Percentiles rank a stretch among this genome's conserved stretches.
phyloP scores from a whole-genome alignment of 2,797 vertebrate species.

The Lepilemur septentrionalis region DNA sequence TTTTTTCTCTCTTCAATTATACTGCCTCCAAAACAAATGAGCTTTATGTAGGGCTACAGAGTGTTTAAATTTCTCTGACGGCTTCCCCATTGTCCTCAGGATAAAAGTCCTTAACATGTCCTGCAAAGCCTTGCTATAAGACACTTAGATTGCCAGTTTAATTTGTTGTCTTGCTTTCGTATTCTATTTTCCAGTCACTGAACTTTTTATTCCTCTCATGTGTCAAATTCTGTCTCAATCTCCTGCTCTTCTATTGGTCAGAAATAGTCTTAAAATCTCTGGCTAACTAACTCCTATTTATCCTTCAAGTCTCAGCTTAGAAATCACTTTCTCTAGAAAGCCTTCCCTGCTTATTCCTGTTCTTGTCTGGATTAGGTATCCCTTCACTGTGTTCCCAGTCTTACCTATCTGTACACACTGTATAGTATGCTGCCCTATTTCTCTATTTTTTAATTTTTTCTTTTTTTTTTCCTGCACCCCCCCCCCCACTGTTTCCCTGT shows the following conservation, averaged over 20 bases:
- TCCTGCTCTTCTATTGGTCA: not conserved
- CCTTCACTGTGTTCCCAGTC: not conserved
- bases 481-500: not conserved
- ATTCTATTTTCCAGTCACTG: not conserved
- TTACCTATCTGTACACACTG: not conserved
- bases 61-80: not conserved
- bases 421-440: not conserved
- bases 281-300: not conserved
- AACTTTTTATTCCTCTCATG: not conserved
- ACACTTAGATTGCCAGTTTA: not conserved
- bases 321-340: conserved; percentile 39
- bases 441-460: too few relatives aligned
- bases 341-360: not conserved
- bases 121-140: not conserved
- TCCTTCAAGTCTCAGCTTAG: conserved; percentile 1
- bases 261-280: conserved; percentile 12
- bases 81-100: not conserved
- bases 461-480: too few relatives aligned
- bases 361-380: not conserved
- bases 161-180: not conserved
- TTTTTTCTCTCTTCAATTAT: not conserved
- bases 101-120: not conserved
- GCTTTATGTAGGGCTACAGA: not conserved
- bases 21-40: not conserved
- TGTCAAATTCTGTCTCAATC: not conserved